Evolutionary conservation across 2,797 vertebrate species (phyloP), one percentile per base, ranked within the genome.

Genomic region (Pseudochaenichthys georgianus): DNA sequence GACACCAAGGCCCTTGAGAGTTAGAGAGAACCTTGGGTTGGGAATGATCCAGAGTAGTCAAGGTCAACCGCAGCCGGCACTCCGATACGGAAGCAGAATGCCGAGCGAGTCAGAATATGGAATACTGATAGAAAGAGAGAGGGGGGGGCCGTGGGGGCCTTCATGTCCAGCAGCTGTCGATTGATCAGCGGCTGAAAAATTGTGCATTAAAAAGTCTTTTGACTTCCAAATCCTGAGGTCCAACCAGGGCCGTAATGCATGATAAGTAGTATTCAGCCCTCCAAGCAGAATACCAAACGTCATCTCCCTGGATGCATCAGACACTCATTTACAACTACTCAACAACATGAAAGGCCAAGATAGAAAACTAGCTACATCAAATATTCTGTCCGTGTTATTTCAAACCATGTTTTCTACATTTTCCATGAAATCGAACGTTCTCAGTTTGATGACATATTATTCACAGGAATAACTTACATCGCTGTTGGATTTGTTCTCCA

Each of bases 141-240:
- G 23, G 3, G 4, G 50, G 42, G 34, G 31, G n/a, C 0, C 64
- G 70, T 23, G 23, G 87, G 58, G 84, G 73, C 88, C 86, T 92
- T 88, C 85, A 88, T 90, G 90, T 91, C 92, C 91, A 92, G 92
- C 89, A 89, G 89, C 89, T 88, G 87, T 91, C 92, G 87, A 95
- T 93, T 94, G 94, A 95, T 95, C 92, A 94, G 93, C 77, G 74
- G 89, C 90, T 91, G 88, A 93, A 93, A 93, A 93, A 93, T 93
- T 92, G 91, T 92, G 92, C 90, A 90, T 94, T 90, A 93, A 93
- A 91, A 92, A 93, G 89, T 92, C 90, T 93, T 93, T 94, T 94
- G 93, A 94, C 92, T 94, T 94, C 91, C 88, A 94, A 93, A 95
- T 95, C 91, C 82, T 89, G 90, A 88, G 89, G 92, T 94, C 94